Conservation (phyloP, 2,113 vertebrate genomes). For the Eptesicus fuscus region DNA sequence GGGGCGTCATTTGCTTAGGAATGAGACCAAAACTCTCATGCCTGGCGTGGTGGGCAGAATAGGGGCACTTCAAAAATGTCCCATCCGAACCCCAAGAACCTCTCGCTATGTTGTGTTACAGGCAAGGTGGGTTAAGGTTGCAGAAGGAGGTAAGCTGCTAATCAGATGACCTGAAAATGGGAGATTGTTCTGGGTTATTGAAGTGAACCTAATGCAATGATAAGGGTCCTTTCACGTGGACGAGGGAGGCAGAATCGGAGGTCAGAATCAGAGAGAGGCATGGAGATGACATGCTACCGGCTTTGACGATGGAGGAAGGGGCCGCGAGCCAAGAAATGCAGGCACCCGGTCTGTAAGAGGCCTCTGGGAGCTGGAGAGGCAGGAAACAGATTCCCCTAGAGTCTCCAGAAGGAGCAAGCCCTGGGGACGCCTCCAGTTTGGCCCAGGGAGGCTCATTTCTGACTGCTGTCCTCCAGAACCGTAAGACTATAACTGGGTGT, state of each 20-base stretch:
- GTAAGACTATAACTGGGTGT: background rate
- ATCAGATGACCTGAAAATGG: background rate
- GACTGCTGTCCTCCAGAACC: background rate
- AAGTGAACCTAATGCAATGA: background rate
- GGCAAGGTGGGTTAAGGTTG: background rate
- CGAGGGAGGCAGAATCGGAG: background rate
- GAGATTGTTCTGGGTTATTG: background rate
- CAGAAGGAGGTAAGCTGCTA: background rate
- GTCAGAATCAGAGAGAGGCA: background rate
- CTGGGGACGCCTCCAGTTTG: background rate
- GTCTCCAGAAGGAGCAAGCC: background rate
- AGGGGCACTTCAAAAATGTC: background rate
- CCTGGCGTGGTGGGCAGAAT: background rate
- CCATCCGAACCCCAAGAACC: background rate
- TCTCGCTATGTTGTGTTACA: background rate
- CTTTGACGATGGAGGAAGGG: background rate
- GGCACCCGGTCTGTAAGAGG: background rate
- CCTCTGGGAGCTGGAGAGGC: no score
- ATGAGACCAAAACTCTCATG: background rate
- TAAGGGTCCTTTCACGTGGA: background rate
- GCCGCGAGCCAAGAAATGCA: background rate
- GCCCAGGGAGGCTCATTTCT: background rate
- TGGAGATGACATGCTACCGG: background rate
- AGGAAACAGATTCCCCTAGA: background rate
- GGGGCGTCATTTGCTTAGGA: background rate